Evolutionary conservation across 2,888 invertebrate genomes (phyloP).

Genomic region (Alloscopus bannaensis): DNA sequence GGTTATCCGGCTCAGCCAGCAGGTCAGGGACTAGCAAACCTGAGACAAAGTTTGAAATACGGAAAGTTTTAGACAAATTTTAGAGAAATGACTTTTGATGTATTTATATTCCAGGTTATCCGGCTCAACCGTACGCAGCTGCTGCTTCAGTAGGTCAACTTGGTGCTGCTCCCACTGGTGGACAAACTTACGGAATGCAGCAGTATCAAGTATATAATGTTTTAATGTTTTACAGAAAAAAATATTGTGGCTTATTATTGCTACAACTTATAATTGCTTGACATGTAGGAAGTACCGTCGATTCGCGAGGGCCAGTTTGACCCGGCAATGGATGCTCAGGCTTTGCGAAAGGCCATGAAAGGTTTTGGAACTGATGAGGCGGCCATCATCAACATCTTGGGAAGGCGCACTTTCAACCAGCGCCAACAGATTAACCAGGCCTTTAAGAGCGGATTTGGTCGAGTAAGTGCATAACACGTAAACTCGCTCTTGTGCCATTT

Average conservation of each 20-base stretch:
- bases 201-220: not conserved
- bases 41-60: too few relatives aligned
- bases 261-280: not conserved
- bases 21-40: too few relatives aligned
- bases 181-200: not conserved
- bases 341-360: constrained; percentile 93
- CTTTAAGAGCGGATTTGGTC: constrained; percentile 92
- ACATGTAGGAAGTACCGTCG: constrained; percentile 64
- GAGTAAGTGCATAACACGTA: constrained; percentile 77
- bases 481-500: not conserved
- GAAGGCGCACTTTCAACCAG: constrained; percentile 89
- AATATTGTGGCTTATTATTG: too few relatives aligned
- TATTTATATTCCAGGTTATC: too few relatives aligned
- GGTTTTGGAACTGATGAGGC: constrained; percentile 84
- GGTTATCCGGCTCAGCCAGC: too few relatives aligned
- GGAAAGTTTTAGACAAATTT: too few relatives aligned
- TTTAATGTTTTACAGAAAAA: too few relatives aligned
- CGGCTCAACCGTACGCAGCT: constrained; percentile 19
- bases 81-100: too few relatives aligned
- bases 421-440: constrained; percentile 87
- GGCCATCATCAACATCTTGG: constrained; percentile 89
- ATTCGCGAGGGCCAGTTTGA: constrained; percentile 80
- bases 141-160: constrained; percentile 9
- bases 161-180: constrained; percentile 12
- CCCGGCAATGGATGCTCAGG: constrained; percentile 86